Evolutionary conservation across 2,113 vertebrate genomes (phyloP), one percentile per base, ranked within the genome.

Genomic region (Lipophrys pholis): DNA sequence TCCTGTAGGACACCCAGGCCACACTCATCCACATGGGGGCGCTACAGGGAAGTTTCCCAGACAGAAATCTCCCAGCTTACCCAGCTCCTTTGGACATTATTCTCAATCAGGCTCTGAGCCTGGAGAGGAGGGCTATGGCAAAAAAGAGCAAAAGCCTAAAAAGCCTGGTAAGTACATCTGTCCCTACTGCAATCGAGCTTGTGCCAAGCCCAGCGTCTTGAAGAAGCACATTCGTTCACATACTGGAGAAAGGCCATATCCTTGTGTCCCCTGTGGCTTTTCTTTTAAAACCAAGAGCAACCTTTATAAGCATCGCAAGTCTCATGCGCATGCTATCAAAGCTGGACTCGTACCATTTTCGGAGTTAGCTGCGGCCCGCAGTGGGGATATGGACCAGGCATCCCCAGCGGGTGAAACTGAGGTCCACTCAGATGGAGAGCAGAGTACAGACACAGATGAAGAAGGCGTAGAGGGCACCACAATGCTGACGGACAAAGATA

Each of bases 281-380:
- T 99, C 98, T 52, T 99, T 99, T 87, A 99, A 99, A 93, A 99
- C 98, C 0, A 99, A 99, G 92, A 99, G 98, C 91, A 99, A 99
- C 91, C 94, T 99, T 82, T 99, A 99, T 90, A 99, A 99, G 93
- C 98, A 99, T 89, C 95, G 98, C 81, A 99, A 99, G 85, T 99
- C 98, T 35, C 98, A 99, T 54, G 97, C 98, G 69, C 98, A 99
- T 69, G 98, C 97, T 74, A 98, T 99, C 90, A 99, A 99, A 94
- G 97, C 98, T n/a, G 97, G 97, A 49, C 87, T 99, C 49, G 96
- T 98, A 77, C 97, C 97, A 30, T 98, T 97, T 88, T 96, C 97
- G 7, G 97, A 99, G 72, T 92, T 96, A 15, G 93, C 95, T 6
- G 93, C 93, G 63, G 92, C 94, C 58, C 97, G 95, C 17, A 15